These are phyloP conservation scores for Pseudonaja textilis DNA, from an alignment of 2,113 vertebrate genomes.

Conservation along the genomic window DNA sequence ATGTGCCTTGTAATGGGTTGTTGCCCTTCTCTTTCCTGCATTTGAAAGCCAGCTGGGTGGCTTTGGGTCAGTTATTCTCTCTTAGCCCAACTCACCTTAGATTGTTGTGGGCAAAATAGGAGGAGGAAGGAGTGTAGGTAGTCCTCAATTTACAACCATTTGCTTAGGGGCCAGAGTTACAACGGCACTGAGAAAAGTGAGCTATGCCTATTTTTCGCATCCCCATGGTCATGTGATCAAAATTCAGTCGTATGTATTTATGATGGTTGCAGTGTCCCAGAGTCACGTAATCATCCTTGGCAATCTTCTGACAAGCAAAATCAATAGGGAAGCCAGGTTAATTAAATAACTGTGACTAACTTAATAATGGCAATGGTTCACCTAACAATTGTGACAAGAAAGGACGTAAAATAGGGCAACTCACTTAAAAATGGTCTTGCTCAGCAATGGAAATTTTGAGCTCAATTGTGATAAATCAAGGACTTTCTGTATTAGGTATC, in stretches of 20 bases:
- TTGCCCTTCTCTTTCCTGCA: not conserved
- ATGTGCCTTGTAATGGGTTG: not conserved
- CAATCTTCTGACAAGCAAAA: not conserved
- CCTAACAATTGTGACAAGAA: not conserved
- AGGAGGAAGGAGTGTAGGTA: not conserved
- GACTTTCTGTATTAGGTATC: not conserved
- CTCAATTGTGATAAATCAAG: not conserved
- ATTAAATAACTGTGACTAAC: not conserved
- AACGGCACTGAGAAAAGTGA: not conserved
- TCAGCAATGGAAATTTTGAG: not conserved
- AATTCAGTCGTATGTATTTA: too few species aligned
- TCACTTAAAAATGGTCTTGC: not conserved
- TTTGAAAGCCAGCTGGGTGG: not conserved
- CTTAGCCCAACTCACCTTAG: not conserved
- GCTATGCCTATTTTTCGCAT: not conserved
- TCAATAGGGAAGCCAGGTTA: not conserved
- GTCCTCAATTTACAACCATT: not conserved
- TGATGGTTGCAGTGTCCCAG: not conserved
- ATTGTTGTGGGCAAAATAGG: not conserved
- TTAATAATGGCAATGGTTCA: not conserved
- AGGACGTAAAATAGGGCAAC: not conserved
- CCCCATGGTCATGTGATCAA: not conserved
- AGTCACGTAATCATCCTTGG: not conserved
- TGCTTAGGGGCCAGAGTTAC: not conserved
- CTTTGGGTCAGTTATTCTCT: not conserved